A percentile compares a stretch with the other conserved stretches of the same genome.
Evolutionary conservation across 2,113 vertebrate genomes (phyloP).

Genomic region (Probosciger aterrimus): DNA sequence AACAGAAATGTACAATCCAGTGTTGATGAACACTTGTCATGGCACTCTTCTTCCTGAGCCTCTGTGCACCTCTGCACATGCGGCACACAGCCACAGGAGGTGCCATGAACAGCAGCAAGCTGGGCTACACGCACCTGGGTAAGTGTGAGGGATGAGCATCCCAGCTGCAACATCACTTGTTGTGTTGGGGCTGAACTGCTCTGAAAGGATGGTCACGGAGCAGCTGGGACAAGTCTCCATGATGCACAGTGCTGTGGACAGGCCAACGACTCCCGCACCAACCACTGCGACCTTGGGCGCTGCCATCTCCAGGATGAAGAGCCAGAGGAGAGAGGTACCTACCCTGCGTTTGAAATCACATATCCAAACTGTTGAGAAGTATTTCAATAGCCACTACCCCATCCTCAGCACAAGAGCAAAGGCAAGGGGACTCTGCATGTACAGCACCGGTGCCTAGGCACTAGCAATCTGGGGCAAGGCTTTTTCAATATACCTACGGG

Average conservation of each 20-base stretch:
- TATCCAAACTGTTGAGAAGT: background rate
- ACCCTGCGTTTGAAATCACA: background rate
- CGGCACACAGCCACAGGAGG: accelerated
- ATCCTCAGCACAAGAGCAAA: background rate
- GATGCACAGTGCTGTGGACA: slow-evolving; percentile 87
- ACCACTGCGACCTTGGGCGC: slow-evolving; percentile 75
- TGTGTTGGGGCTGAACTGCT: slow-evolving; percentile 86
- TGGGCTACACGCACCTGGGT: slow-evolving; percentile 73
- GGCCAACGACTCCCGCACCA: slow-evolving; percentile 85
- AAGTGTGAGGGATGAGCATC: slow-evolving; percentile 78
- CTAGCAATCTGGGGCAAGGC: background rate
- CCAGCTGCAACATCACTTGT: slow-evolving; percentile 90
- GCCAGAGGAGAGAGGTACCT: background rate
- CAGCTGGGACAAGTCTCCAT: slow-evolving; percentile 73
- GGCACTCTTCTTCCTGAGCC: background rate
- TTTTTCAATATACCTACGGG: background rate
- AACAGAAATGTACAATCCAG: background rate
- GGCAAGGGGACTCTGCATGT: accelerated
- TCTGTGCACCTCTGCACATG: accelerated
- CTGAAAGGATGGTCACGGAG: slow-evolving; percentile 79
- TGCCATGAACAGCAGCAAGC: background rate
- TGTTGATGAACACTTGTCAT: background rate
- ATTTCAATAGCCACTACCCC: background rate
- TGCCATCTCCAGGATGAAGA: slow-evolving; percentile 38
- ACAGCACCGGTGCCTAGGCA: background rate